Evolutionary conservation across 2,888 invertebrate genomes (phyloP).

Genomic region (Cremastinae sp.): DNA sequence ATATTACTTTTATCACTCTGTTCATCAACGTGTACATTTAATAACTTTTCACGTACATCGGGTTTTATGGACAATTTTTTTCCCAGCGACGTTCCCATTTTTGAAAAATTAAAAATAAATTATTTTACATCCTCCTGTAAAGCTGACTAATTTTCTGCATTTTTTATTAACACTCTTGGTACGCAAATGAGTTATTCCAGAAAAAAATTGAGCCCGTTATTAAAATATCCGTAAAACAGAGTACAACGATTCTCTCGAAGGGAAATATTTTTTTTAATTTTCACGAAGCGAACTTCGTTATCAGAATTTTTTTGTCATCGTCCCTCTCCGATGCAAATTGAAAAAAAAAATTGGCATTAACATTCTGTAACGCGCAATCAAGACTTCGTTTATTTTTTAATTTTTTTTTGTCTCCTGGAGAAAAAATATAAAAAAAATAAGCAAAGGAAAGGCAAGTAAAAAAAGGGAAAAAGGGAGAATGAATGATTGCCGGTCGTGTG

Average conservation of each 20-base stretch:
- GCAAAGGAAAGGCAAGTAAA: not conserved
- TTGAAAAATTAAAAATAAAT: no score
- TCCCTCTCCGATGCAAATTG: conserved; percentile 15
- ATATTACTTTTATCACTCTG: no score
- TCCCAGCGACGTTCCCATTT: no score
- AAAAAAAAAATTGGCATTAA: not conserved
- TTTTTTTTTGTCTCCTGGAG: not conserved
- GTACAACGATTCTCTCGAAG: not conserved
- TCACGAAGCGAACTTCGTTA: conserved; percentile 9
- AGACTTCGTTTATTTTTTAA: not conserved
- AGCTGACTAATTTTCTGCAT: no score
- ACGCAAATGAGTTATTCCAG: no score
- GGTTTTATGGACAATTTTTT: no score
- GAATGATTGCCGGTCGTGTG: conserved; percentile 15
- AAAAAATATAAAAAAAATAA: not conserved
- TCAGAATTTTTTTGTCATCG: not conserved
- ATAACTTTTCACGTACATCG: no score
- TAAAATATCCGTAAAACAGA: not conserved
- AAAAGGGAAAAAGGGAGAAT: not conserved
- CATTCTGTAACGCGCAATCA: not conserved
- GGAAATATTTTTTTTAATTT: not conserved
- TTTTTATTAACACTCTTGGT: no score
- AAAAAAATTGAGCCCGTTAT: not conserved
- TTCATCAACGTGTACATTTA: no score
- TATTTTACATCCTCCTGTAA: no score